Evolutionary conservation across 2,888 invertebrate genomes (phyloP), one percentile per base, ranked within the genome.

Genomic region (Ennomos fuscantarius): DNA sequence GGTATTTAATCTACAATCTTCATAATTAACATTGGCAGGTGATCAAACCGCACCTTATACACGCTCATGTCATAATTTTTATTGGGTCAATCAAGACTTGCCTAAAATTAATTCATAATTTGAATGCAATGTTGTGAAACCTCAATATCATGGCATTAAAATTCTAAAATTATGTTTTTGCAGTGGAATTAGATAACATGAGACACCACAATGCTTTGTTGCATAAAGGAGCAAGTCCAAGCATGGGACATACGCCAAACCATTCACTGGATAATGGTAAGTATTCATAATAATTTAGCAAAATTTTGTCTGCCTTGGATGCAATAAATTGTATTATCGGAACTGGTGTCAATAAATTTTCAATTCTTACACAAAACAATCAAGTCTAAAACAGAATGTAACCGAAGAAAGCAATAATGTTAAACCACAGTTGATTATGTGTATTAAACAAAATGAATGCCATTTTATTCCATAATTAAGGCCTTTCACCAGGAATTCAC

Each of bases 171-270:
- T 50, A 37, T 54, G 49, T 71, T 65, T 68, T 87, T 85, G 43
- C 84, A 93, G 94, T 90, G 77, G 94, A 94, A 84, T 84, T 94
- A 76, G 94, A 94, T 74, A 92, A 89, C 77, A 82, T 94, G 77
- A 92, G 94, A 81, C 94, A 94, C 75, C 91, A 92, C 71, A 91
- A 93, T 72, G 86, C 88, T 68, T 89, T 91, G 72, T 90, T 93
- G 88, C 80, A 84, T 59, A 93, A 93, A 65, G 86, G 87, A 12
- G 77, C 89, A 0, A 72, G 71, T 50, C 78, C 87, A n/a, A 86
- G 79, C 56, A 69, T 87, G 48, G 89, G 88, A 12, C 79, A 79
- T 34, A 76, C 82, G 1, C 74, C 84, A 31, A 86, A 78, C 65
- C 83, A 82, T 62, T 74, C 84, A 9, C 71, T 82, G 35, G 79